Conservation (phyloP, 2,888 invertebrate genomes). For the Stramonita haemastoma region DNA sequence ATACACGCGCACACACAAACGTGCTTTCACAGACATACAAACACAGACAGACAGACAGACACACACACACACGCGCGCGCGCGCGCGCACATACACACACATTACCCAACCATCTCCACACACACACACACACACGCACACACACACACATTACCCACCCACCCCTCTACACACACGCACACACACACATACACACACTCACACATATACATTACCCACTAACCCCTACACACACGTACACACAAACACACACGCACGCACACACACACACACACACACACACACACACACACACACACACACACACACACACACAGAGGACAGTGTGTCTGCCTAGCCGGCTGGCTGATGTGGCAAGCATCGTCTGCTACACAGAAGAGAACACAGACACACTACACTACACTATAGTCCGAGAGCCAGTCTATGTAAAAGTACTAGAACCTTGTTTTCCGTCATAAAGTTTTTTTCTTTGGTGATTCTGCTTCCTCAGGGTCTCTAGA, state of each 20-base stretch:
- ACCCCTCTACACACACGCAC: background rate
- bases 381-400: too few species aligned
- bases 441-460: too few species aligned
- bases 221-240: background rate
- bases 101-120: background rate
- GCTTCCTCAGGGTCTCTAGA: too few species aligned
- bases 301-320: conserved; percentile 32
- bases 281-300: background rate
- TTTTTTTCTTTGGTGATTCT: too few species aligned
- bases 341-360: too few species aligned
- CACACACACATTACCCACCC: too few species aligned
- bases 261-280: background rate
- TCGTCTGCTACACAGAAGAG: too few species aligned
- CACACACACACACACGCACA: too few species aligned
- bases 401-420: too few species aligned
- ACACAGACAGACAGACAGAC: background rate
- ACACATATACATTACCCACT: background rate
- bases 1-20: too few species aligned
- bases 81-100: background rate
- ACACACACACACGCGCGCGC: background rate
- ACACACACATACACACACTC: background rate
- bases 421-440: too few species aligned
- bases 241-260: background rate
- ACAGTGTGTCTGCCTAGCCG: background rate
- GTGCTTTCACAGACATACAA: background rate